Evolutionary conservation across 2,888 invertebrate species (phyloP), one percentile per base, ranked within the genome.

Genomic region (Drosophila subsilvestris): DNA sequence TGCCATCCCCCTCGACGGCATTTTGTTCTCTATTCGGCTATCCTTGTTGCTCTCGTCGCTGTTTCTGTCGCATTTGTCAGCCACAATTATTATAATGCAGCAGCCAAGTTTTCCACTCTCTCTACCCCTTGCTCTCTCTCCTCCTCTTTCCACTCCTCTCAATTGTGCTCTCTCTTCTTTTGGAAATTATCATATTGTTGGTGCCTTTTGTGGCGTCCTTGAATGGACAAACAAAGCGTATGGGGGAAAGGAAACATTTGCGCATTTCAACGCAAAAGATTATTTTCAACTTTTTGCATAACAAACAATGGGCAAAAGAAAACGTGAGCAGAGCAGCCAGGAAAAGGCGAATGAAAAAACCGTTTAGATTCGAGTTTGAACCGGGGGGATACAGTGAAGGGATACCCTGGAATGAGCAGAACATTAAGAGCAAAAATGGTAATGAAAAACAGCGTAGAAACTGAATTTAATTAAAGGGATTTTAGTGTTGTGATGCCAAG

Each of bases 181-280:
- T 54, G 47, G 62, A 77, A 81, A 86, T 82, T 82, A 86, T 82
- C 86, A 80, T 86, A 78, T 83, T 86, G 80, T 83, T 67, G 45
- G 75, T 58, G 74, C 76, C 74, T 72, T 86, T 82, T 76, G 71
- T 65, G 51, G 51, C 63, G 86, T 86, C 84, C 81, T 82, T 82
- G 81, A 86, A 83, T 72, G 59, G 27, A 45, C 61, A 66, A 80
- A 78, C 72, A 84, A 80, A 74, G 70, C 65, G 73, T 63, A 74
- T 70, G 74, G 65, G 54, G 37, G 42, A 43, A 60, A 71, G 49
- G 75, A 78, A 74, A 78, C 73, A 68, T 80, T 82, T 86, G 76
- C 81, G 81, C 81, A 86, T 84, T 80, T 86, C 68, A 81, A 78
- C 76, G 78, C 63, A 65, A 63, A 76, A 74, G 68, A 62, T 75